phyloP scores from a whole-genome alignment of 1,140 invertebrate species.

The Bilobella aurantiaca region DNA sequence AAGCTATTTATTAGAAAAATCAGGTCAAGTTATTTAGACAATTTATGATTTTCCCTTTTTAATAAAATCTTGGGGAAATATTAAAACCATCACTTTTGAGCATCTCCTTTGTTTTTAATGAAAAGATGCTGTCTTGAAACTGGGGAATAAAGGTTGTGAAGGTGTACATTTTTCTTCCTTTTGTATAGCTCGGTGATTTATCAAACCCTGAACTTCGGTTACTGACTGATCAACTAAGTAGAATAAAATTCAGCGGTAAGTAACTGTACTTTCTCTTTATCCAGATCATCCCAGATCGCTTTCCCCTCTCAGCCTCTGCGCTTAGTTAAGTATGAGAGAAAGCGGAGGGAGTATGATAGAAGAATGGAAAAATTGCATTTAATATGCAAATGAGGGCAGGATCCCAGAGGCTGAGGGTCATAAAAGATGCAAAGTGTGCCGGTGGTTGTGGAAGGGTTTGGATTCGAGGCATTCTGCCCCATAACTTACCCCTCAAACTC shows the following conservation, averaged over 20 bases:
- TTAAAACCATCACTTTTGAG: too few species aligned
- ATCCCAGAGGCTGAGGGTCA: background rate
- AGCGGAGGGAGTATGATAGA: too few species aligned
- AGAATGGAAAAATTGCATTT: constrained; percentile 25
- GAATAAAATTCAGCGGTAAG: constrained; percentile 75
- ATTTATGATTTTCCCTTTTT: too few species aligned
- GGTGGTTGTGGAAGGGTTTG: background rate
- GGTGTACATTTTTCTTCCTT: constrained; percentile 24
- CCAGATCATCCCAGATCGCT: background rate
- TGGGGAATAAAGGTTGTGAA: too few species aligned
- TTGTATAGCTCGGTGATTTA: constrained; percentile 67
- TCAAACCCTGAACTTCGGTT: constrained; percentile 71
- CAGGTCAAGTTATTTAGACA: too few species aligned
- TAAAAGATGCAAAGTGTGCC: background rate
- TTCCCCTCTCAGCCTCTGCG: background rate
- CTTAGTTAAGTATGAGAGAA: constrained; percentile 26
- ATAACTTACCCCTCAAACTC: too few species aligned
- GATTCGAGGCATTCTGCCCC: background rate
- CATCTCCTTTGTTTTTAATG: too few species aligned
- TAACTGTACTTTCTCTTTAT: background rate
- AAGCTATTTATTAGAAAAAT: too few species aligned
- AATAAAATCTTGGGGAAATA: too few species aligned
- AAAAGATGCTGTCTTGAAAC: too few species aligned
- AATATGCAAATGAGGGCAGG: constrained; percentile 19
- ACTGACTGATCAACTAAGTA: constrained; percentile 74